Conservation (phyloP, 2,113 vertebrate genomes). For the Lucifuga dentata region DNA sequence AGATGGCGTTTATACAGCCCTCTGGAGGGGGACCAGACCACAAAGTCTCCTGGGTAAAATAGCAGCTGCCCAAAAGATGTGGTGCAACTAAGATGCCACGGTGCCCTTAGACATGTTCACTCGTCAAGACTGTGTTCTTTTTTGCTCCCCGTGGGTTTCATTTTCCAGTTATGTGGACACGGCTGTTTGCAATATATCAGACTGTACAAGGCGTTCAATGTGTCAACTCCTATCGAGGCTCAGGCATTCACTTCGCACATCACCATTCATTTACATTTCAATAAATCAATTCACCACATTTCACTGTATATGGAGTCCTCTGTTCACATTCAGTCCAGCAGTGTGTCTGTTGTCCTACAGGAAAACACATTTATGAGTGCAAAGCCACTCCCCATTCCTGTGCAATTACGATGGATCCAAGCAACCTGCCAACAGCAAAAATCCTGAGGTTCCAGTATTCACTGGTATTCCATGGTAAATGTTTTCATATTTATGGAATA, state of each 20-base stretch:
- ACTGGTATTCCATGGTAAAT: conserved; percentile 45
- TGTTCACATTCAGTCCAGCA: conserved; percentile 44
- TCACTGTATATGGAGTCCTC: conserved; percentile 26
- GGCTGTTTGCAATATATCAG: conserved; percentile 61
- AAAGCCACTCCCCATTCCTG: conserved; percentile 34
- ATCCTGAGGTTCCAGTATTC: conserved; percentile 33
- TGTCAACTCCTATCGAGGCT: conserved; percentile 49
- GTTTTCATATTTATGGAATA: conserved; percentile 70
- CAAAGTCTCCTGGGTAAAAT: conserved; percentile 66
- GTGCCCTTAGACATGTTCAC: conserved; percentile 64
- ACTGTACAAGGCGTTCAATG: conserved; percentile 20
- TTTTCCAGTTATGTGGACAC: conserved; percentile 56
- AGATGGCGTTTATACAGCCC: conserved; percentile 65
- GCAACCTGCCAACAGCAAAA: conserved; percentile 24
- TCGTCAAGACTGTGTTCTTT: conserved; percentile 60
- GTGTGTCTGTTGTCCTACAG: conserved; percentile 18
- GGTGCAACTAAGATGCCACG: conserved; percentile 67
- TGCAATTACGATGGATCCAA: conserved; percentile 36
- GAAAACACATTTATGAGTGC: conserved; percentile 45
- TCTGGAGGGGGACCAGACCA: conserved; percentile 71
- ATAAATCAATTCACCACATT: conserved; percentile 63
- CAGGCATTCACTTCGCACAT: conserved; percentile 28
- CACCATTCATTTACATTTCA: conserved; percentile 46
- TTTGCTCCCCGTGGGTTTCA: conserved; percentile 57
- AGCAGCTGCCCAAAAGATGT: conserved; percentile 65